Base-by-base conservation (phyloP, 2,113 vertebrate species). In the Planiliza haematocheilus region DNA sequence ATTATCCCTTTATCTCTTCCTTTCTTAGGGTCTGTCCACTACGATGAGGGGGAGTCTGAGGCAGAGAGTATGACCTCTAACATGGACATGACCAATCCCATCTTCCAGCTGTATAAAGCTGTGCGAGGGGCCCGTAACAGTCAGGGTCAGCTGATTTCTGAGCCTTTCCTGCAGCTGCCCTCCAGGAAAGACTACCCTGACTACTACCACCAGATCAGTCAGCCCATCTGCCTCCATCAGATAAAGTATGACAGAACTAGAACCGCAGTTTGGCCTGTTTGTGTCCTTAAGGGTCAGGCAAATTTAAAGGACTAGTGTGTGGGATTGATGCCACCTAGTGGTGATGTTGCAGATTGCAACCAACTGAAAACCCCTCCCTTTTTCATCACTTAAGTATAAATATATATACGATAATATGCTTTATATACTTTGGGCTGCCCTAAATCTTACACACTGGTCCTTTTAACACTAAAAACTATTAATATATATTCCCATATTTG, bases 101-200 rank as follows among this genome's bases (percentile, higher is more conserved):
- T 99, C 82, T 98, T 98, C 90, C 97, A 98, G 91, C 95, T 99
- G 62, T 99, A 97, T 68, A 97, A 99, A 74, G 96, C 95, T 0
- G 96, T 99, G 62, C 94, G 96, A 34, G 97, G 95, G n/a, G 96
- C 95, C 83, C 94, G 97, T 71, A 99, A 97, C 91, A 97, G 95
- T 86, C 97, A 99, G 84, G 97, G 97, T 16, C 97, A 98, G 85
- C 95, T 98, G 62, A 95, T 99, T 82, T 96, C 97, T 0, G 97
- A 99, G 85, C 97, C 98, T 7, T 99, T 99, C 89, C 94, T 97
- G 81, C 97, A 99, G 90, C 93, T 99, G 69, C 98, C 98, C 62
- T 97, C 96, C 76, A 97, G 96, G 92, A 99, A 99, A 84, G 97
- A 99, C 80, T 98, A 98, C 74, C 97, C 97, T 2, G 95, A 99